Evolutionary conservation across 1,140 invertebrate species (phyloP).

Genomic region (Drosophila ogumai): DNA sequence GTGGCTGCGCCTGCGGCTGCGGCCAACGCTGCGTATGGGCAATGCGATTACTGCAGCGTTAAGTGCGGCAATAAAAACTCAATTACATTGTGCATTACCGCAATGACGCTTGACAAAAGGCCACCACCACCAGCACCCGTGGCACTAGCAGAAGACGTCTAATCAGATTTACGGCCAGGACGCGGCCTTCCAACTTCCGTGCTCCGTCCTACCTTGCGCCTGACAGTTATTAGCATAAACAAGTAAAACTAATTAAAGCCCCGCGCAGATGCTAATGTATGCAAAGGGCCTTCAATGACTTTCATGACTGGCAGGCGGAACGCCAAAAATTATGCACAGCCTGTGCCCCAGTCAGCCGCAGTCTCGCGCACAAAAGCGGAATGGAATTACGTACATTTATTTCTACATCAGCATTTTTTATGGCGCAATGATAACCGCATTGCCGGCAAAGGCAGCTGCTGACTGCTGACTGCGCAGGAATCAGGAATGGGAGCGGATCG

Average conservation of each 20-base stretch:
- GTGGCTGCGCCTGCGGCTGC: constrained; percentile 14
- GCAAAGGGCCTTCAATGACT: constrained; percentile 74
- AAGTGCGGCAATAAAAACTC: constrained; percentile 69
- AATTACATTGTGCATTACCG: constrained; percentile 64
- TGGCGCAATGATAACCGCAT: constrained; percentile 60
- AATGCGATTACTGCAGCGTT: constrained; percentile 66
- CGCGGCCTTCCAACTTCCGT: background rate
- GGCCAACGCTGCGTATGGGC: constrained; percentile 61
- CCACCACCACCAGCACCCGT: background rate
- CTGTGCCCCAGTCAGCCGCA: constrained; percentile 21
- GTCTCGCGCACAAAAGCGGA: constrained; percentile 48
- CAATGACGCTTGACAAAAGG: constrained; percentile 49
- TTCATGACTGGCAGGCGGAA: constrained; percentile 21
- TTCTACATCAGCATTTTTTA: constrained; percentile 75
- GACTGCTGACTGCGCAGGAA: constrained; percentile 35
- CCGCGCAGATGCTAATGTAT: constrained; percentile 77
- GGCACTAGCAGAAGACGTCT: constrained; percentile 40
- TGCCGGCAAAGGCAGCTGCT: constrained; percentile 28
- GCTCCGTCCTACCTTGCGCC: constrained; percentile 1
- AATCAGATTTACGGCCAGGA: constrained; percentile 68
- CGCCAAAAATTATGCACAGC: constrained; percentile 56
- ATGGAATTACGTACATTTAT: constrained; percentile 76
- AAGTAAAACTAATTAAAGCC: constrained; percentile 81
- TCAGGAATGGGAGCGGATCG: background rate
- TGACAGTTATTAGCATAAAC: constrained; percentile 63